A percentile compares a stretch with the other conserved stretches of the same genome.
These are phyloP conservation scores for Drosophila mulleri DNA, from an alignment of 2,888 invertebrate species.

Conservation along the genomic window DNA sequence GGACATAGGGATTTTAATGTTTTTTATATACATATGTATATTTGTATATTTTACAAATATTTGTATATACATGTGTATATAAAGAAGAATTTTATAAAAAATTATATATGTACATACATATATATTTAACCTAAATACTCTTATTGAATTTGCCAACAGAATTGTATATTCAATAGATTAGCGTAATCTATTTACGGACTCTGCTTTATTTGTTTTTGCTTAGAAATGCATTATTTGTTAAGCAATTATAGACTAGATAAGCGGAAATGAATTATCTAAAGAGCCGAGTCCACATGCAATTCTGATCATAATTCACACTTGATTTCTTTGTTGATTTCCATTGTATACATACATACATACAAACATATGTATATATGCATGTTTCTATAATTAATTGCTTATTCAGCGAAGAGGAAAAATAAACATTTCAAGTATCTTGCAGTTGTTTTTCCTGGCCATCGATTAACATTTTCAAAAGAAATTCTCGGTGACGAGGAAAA, in stretches of 20 bases:
- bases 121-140: not conserved
- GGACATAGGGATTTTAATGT: too few relatives aligned
- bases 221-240: not conserved
- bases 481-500: constrained; percentile 29
- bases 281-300: not conserved
- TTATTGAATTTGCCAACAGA: too few relatives aligned
- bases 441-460: constrained; percentile 39
- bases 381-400: constrained; percentile 7
- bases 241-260: not conserved
- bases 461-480: constrained; percentile 47
- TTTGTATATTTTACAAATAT: too few relatives aligned
- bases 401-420: constrained; percentile 4
- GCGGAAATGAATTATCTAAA: constrained; percentile 6
- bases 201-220: not conserved
- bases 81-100: too few relatives aligned
- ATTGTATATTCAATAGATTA: not conserved
- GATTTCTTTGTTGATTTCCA: constrained; percentile 9
- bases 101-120: too few relatives aligned
- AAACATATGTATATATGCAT: not conserved
- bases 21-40: too few relatives aligned
- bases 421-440: constrained; percentile 5
- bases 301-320: constrained; percentile 9
- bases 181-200: not conserved
- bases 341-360: not conserved
- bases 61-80: too few relatives aligned